A percentile compares a stretch with the other conserved stretches of the same genome.
Conservation (phyloP, 2,113 vertebrate genomes). For the Paradoxurus hermaphroditus region DNA sequence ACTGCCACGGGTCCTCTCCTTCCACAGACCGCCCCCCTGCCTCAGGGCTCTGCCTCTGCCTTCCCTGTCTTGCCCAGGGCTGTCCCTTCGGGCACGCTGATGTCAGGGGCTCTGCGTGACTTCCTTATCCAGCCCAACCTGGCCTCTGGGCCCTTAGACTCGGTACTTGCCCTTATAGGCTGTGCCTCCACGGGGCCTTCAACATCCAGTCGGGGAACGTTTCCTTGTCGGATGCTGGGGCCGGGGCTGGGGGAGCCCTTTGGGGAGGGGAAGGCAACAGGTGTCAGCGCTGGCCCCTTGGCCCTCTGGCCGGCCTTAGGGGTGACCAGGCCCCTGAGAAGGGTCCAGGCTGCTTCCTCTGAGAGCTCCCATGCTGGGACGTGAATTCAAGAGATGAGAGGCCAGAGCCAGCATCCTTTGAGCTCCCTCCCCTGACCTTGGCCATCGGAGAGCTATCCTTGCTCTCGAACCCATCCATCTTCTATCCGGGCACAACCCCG, state of each 20-base stretch:
- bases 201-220: too few species aligned
- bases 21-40: accelerated
- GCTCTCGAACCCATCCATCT: background rate
- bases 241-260: accelerated
- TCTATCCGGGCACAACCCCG: background rate
- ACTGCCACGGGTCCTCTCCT: accelerated
- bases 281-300: accelerated
- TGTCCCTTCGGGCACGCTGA: accelerated
- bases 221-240: background rate
- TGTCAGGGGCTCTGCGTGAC: accelerated
- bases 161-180: background rate
- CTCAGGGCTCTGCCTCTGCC: background rate
- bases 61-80: accelerated
- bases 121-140: background rate
- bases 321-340: background rate
- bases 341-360: too few species aligned
- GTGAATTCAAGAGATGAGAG: background rate
- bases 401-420: background rate
- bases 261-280: too few species aligned
- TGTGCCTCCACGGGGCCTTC: background rate
- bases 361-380: background rate
- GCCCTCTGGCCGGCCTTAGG: background rate
- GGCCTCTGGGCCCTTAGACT: background rate
- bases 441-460: background rate
- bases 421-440: background rate